Conservation (phyloP, 2,113 vertebrate genomes). For the Asarcornis scutulata region DNA sequence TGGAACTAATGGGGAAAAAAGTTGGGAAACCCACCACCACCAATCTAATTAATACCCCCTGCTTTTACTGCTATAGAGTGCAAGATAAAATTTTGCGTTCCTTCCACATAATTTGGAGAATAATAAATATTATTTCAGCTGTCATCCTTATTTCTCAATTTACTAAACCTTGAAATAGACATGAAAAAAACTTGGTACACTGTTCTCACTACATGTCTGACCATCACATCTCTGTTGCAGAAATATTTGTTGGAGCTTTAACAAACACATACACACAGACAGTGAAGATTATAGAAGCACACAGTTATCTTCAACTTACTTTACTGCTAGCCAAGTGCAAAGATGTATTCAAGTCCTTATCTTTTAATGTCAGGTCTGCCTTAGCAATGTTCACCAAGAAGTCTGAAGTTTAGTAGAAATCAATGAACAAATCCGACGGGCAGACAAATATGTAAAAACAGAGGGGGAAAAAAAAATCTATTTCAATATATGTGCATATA, state of each 20-base stretch:
- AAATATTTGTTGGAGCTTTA: background rate
- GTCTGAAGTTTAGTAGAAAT: conserved; percentile 73
- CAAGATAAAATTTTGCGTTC: background rate
- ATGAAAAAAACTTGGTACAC: background rate
- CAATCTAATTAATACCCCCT: background rate
- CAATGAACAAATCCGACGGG: background rate
- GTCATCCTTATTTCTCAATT: background rate
- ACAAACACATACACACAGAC: background rate
- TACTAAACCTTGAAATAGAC: background rate
- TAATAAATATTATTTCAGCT: background rate
- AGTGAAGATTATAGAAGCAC: background rate
- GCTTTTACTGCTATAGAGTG: background rate
- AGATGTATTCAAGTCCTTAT: conserved; percentile 89
- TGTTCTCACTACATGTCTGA: background rate
- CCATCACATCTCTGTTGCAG: background rate
- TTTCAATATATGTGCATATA: background rate
- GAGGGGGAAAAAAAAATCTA: background rate
- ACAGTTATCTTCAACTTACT: conserved; percentile 77
- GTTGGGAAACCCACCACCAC: background rate
- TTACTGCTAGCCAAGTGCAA: conserved; percentile 93
- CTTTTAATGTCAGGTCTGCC: conserved; percentile 83
- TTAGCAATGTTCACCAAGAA: conserved; percentile 85
- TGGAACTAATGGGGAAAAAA: background rate
- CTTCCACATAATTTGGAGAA: background rate
- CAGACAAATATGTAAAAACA: background rate